These are phyloP conservation scores for Cygnus buccinator DNA, from an alignment of 2,113 vertebrate species.

Conservation along the genomic window DNA sequence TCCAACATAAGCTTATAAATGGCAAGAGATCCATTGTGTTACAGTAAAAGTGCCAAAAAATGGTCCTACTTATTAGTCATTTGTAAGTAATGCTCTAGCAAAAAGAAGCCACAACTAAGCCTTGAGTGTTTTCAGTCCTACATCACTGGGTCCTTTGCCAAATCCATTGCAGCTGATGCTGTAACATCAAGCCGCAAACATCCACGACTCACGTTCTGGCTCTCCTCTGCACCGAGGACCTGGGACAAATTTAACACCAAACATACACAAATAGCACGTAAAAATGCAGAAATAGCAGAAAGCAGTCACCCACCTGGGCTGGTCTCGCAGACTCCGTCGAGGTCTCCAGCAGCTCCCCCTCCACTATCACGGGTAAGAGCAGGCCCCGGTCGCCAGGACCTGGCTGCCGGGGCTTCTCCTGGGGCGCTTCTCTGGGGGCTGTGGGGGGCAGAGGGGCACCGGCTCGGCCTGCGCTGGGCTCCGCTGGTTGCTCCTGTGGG, in stretches of 20 bases:
- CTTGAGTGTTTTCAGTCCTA: neutral
- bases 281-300: rapidly evolving
- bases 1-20: constrained; percentile 22
- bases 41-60: constrained; percentile 22
- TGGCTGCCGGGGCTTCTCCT: constrained; percentile 6
- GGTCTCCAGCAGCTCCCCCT: constrained; percentile 57
- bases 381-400: neutral
- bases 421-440: neutral
- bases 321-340: constrained; percentile 21
- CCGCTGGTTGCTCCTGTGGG: neutral
- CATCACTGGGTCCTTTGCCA: neutral
- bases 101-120: neutral
- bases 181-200: neutral
- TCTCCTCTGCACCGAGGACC: neutral
- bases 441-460: neutral
- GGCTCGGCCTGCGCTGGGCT: neutral
- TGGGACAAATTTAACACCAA: neutral
- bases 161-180: neutral
- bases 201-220: neutral
- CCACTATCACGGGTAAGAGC: neutral
- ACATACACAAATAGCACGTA: rapidly evolving
- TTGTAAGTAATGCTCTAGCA: neutral
- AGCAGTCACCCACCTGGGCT: constrained; percentile 61
- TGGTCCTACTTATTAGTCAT: neutral
- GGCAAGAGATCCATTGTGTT: neutral